These are phyloP conservation scores for Gracilinanus agilis DNA, from an alignment of 2,113 vertebrate genomes.

Conservation along the genomic window DNA sequence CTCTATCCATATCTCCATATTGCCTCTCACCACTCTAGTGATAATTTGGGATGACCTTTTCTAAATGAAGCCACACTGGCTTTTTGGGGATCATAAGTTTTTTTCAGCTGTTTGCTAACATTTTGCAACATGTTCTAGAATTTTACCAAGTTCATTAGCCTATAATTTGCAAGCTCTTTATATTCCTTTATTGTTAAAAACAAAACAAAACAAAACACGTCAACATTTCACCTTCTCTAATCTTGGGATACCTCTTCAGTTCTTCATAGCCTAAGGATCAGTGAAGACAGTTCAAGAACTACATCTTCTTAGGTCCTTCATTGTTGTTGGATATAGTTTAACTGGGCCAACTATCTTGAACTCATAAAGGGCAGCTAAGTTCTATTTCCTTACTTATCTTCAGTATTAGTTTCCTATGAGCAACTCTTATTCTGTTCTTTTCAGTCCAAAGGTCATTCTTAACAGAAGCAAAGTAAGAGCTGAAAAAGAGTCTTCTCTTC, in stretches of 20 bases:
- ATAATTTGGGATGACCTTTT: not conserved
- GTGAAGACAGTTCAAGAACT: not conserved
- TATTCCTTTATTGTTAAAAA: not conserved
- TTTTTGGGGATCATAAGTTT: not conserved
- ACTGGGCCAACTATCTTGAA: not conserved
- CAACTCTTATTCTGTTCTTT: not conserved
- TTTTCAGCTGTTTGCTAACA: not conserved
- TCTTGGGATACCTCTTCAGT: not conserved
- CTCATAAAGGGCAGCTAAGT: not conserved
- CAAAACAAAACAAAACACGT: too few relatives aligned
- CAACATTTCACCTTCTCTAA: not conserved
- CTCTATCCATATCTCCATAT: not conserved
- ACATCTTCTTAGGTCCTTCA: not conserved
- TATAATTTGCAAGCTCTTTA: not conserved
- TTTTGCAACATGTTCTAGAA: not conserved
- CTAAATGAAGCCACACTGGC: not conserved
- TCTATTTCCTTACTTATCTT: not conserved
- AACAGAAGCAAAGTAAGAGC: not conserved
- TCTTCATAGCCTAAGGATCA: not conserved
- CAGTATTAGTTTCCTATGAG: not conserved
- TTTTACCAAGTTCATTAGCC: not conserved
- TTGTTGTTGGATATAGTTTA: not conserved
- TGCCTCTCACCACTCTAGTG: not conserved
- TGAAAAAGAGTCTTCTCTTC: not conserved
- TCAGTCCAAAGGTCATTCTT: not conserved